phyloP scores from a whole-genome alignment of 1,140 invertebrate genomes.

The Orius laevigatus region DNA sequence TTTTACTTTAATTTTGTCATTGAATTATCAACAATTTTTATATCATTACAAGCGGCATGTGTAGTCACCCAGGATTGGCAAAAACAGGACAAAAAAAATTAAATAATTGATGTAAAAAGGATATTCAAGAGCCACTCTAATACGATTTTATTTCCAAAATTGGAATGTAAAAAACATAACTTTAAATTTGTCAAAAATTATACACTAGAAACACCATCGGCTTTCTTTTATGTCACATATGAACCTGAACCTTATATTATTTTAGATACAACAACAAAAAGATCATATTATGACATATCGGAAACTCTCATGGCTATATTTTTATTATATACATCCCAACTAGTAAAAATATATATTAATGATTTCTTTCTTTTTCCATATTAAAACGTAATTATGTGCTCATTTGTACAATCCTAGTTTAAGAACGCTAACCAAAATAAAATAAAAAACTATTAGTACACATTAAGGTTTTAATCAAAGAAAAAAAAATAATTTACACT shows the following conservation, averaged over 20 bases:
- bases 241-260: constrained; percentile 2
- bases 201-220: constrained; percentile 10
- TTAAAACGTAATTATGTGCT: constrained; percentile 4
- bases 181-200: constrained; percentile 9
- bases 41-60: too few relatives aligned
- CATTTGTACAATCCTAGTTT: background rate
- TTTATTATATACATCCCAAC: constrained; percentile 6
- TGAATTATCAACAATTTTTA: too few relatives aligned
- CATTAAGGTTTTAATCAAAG: background rate
- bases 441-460: background rate
- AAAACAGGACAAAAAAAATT: too few relatives aligned
- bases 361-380: constrained; percentile 6
- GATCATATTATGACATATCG: constrained; percentile 8
- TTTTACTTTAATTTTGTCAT: too few relatives aligned
- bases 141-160: constrained; percentile 7
- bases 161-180: constrained; percentile 12
- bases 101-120: too few relatives aligned
- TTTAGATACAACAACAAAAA: constrained; percentile 6
- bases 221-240: constrained; percentile 8
- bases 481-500: background rate
- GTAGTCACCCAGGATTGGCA: too few relatives aligned
- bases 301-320: constrained; percentile 9
- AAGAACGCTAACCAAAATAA: background rate
- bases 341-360: constrained; percentile 12
- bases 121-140: too few relatives aligned